These are phyloP conservation scores for Drosophila dunni DNA, from an alignment of 1,140 invertebrate genomes.

Conservation along the genomic window DNA sequence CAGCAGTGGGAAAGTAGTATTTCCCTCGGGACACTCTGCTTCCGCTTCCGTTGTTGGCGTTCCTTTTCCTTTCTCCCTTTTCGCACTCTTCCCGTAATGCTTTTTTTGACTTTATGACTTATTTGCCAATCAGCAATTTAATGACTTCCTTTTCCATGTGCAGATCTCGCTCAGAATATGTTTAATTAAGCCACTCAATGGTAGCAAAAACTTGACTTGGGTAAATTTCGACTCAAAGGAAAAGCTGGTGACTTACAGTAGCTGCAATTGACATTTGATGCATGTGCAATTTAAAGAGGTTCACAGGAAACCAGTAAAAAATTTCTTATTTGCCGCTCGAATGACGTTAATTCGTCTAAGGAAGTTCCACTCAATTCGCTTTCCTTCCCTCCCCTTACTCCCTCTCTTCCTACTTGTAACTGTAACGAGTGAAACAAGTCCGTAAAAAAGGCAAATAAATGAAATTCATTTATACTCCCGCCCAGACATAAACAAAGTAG, in stretches of 20 bases:
- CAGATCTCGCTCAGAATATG: constrained; percentile 22
- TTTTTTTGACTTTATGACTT: constrained; percentile 43
- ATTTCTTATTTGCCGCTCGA: constrained; percentile 67
- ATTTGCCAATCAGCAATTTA: constrained; percentile 46
- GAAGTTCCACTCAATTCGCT: background rate
- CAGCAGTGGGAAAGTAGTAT: background rate
- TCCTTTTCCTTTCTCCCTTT: background rate
- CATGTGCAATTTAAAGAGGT: constrained; percentile 30
- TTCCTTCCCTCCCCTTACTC: background rate
- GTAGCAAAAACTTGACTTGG: background rate
- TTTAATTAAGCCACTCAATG: constrained; percentile 43
- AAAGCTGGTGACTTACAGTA: constrained; percentile 22
- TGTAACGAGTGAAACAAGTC: constrained; percentile 19
- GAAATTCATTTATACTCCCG: constrained; percentile 60
- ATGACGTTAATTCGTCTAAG: constrained; percentile 54
- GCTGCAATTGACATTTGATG: constrained; percentile 60
- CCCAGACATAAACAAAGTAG: constrained; percentile 57
- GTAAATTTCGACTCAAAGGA: background rate
- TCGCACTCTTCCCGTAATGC: background rate
- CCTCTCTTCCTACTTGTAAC: background rate
- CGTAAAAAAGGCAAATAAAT: constrained; percentile 61
- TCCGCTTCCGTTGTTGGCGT: constrained; percentile 23
- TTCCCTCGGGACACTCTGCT: constrained; percentile 27
- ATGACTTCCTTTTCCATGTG: constrained; percentile 31
- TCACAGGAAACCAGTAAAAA: constrained; percentile 32